These are phyloP conservation scores for Tinea semifulvella DNA, from an alignment of 2,888 invertebrate genomes.

Conservation along the genomic window DNA sequence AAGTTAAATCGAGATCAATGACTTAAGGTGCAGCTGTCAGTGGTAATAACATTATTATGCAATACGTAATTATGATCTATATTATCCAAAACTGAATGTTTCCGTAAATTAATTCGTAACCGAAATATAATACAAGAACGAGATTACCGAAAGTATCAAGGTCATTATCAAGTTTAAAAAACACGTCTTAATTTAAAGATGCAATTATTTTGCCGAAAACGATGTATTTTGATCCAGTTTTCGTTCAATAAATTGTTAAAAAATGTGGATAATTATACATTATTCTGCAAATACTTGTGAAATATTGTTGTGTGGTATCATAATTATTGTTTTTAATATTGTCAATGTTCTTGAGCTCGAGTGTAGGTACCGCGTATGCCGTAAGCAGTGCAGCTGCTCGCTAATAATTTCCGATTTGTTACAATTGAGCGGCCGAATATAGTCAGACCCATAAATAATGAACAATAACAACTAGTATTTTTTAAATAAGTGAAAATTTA, in stretches of 20 bases:
- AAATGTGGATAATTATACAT: not conserved
- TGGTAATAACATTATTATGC: too few relatives aligned
- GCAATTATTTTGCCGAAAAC: not conserved
- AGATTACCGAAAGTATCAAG: too few relatives aligned
- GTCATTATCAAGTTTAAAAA: not conserved
- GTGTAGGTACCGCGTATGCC: not conserved
- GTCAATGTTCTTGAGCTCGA: constrained; percentile 5
- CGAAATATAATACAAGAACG: too few relatives aligned
- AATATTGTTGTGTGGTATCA: too few relatives aligned
- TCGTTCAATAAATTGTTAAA: not conserved
- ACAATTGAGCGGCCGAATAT: not conserved
- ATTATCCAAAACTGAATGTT: too few relatives aligned
- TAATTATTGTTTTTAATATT: not conserved
- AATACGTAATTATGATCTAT: too few relatives aligned
- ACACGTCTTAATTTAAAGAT: not conserved
- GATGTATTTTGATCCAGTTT: not conserved
- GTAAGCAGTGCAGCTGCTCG: not conserved
- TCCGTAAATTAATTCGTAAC: too few relatives aligned
- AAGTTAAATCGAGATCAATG: too few relatives aligned
- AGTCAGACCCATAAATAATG: too few relatives aligned
- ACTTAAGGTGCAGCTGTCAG: too few relatives aligned
- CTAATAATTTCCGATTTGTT: constrained; percentile 6
- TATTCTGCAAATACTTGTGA: not conserved
- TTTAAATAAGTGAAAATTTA: too few relatives aligned
- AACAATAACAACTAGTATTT: too few relatives aligned